Conservation (phyloP, 1,140 invertebrate species). For the Pseudomyrmex dendroicus region DNA sequence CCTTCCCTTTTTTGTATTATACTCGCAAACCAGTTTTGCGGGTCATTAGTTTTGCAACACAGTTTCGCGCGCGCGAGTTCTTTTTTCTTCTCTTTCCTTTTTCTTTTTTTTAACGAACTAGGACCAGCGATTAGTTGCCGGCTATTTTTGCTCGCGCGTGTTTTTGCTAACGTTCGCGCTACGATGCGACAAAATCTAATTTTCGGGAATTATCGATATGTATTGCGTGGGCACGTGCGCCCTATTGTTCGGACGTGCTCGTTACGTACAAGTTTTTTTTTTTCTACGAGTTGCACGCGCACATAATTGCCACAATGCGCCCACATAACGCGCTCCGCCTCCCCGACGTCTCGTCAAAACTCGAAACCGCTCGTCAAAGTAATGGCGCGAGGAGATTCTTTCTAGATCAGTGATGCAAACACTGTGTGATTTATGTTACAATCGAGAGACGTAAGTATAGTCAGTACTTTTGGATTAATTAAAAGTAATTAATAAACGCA, state of each 20-base stretch:
- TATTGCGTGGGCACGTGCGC: conserved; percentile 34
- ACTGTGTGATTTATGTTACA: background rate
- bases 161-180: background rate
- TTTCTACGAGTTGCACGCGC: conserved; percentile 16
- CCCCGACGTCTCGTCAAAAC: conserved; percentile 15
- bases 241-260: conserved; percentile 41
- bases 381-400: background rate
- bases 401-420: background rate
- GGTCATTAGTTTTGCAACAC: conserved; percentile 73
- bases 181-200: conserved; percentile 32
- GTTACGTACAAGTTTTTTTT: conserved; percentile 32
- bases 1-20: conserved; percentile 66
- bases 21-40: conserved; percentile 75
- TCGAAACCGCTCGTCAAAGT: conserved; percentile 5
- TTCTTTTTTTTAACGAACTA: conserved; percentile 17
- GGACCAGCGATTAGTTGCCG: conserved; percentile 11
- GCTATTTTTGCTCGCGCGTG: conserved; percentile 18
- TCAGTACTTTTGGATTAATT: background rate
- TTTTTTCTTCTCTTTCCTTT: background rate
- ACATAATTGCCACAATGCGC: conserved; percentile 26
- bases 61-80: background rate
- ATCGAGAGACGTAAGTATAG: background rate
- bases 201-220: conserved; percentile 42
- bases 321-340: background rate
- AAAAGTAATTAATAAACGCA: too few relatives aligned